These are phyloP conservation scores for Hemicentrotus pulcherrimus DNA, from an alignment of 35 echinoderm and acorn worm genomes.

Conservation along the genomic window DNA sequence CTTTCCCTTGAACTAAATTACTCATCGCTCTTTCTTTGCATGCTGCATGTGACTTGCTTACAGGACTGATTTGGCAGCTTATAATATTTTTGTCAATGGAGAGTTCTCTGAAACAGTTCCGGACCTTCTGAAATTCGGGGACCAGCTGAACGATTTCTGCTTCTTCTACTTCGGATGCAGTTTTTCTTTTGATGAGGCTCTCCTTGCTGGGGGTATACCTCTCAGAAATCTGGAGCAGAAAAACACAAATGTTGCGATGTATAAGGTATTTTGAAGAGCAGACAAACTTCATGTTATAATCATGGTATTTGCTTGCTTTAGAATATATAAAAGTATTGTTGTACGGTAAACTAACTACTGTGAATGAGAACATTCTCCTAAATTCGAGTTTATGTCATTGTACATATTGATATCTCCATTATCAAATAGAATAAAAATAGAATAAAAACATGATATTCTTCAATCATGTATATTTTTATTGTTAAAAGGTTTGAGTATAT, in stretches of 20 bases:
- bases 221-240: constrained; percentile 82
- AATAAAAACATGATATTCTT: no score
- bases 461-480: not conserved
- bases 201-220: constrained; percentile 68
- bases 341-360: no score
- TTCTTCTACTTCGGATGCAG: constrained; percentile 90
- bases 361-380: no score
- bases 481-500: not conserved
- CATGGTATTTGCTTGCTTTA: no score
- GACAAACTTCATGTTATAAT: no score
- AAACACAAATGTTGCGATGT: constrained; percentile 68
- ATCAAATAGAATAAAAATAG: no score
- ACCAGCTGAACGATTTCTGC: constrained; percentile 60
- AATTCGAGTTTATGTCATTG: no score
- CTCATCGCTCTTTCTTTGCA: not conserved
- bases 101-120: constrained; percentile 40
- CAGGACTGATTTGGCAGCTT: constrained; percentile 81
- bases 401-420: no score
- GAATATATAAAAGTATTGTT: no score
- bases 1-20: not conserved
- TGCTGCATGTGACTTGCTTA: not conserved
- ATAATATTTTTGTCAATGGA: constrained; percentile 70
- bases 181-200: constrained; percentile 82
- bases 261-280: constrained; percentile 40
- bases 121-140: constrained; percentile 63